Base-by-base conservation (phyloP, 2,113 vertebrate genomes). In the Microcebus jonahi region DNA sequence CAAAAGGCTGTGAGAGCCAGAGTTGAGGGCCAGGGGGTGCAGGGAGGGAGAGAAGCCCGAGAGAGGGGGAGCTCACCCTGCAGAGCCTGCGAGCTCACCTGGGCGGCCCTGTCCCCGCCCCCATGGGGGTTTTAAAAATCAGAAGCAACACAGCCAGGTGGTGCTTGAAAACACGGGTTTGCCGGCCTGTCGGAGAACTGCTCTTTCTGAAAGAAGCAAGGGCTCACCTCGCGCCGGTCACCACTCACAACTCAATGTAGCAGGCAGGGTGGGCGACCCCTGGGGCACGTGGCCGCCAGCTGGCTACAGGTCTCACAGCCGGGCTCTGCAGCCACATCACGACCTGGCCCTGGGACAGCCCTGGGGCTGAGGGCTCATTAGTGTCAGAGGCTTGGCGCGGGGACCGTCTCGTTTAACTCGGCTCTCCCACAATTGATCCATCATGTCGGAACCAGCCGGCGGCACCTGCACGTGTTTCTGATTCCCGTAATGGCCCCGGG, bases 291-390 rank as follows among this genome's bases (percentile, higher is more conserved):
- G n/a, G 70, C 59, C 65, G 7, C 70, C 21, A 6, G 42, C 65
- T 17, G 2, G 29, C 23, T 9, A 42, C 15, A 36, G 6, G 20
- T 11, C 50, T 8, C 1, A 25, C 0, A 34, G 45, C 13, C 14
- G 36, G 17, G 11, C 29, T 29, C 81, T 18, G 25, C 23, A 4
- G 10, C 71, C 88, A 68, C 18, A 27, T 73, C 55, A 17, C 36
- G 3, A 7, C 90, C 93, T 71, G 42, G 77, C 31, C 63, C 21
- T 6, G 5, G 9, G 84, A 65, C 70, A 59, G 13, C 65, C 45
- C 39, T 6, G 36, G 42, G n/a, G 73, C 2, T 65, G 71, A 93
- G 36, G 59, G 88, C 93, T 97, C 90, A 87, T 97, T 93, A 91
- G 75, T 65, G 68, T 83, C 87, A 67, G 53, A 80, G 76, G 65